These are phyloP conservation scores for Pristionchus pacificus DNA, from an alignment of 1,140 invertebrate species.

Conservation along the genomic window DNA sequence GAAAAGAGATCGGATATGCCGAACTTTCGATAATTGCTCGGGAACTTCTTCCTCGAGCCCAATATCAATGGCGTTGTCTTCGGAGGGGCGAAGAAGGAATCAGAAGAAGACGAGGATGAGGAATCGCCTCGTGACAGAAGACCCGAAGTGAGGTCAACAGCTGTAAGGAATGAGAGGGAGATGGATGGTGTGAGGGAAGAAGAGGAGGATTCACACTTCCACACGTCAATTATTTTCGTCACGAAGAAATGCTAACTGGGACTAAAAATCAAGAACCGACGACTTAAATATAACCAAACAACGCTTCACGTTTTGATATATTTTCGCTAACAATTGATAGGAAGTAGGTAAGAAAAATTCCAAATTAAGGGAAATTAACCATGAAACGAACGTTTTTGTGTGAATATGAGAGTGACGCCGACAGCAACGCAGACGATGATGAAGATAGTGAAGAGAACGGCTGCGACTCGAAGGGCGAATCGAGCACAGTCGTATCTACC, in stretches of 20 bases:
- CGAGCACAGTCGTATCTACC: neutral
- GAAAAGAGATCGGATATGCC: constrained; percentile 19
- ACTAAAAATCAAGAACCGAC: too few relatives aligned
- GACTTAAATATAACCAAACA: too few relatives aligned
- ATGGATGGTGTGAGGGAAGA: neutral
- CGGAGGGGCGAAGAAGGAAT: neutral
- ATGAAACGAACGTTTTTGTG: constrained; percentile 23
- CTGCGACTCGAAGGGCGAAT: neutral
- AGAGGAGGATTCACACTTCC: too few relatives aligned
- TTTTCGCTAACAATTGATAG: neutral
- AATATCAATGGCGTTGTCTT: neutral
- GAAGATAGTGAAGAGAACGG: constrained; percentile 16
- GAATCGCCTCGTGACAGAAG: neutral
- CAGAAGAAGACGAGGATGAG: neutral
- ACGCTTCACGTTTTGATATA: too few relatives aligned
- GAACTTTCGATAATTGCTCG: constrained; percentile 12
- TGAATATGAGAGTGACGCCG: constrained; percentile 12
- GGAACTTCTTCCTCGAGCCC: neutral
- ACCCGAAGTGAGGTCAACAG: constrained; percentile 14
- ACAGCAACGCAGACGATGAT: constrained; percentile 4
- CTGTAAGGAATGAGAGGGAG: neutral
- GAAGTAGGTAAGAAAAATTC: neutral
- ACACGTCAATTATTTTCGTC: too few relatives aligned
- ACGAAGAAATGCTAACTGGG: too few relatives aligned
- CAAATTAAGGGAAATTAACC: neutral